Conservation (phyloP, 2,113 vertebrate species). For the Cacatua alba region DNA sequence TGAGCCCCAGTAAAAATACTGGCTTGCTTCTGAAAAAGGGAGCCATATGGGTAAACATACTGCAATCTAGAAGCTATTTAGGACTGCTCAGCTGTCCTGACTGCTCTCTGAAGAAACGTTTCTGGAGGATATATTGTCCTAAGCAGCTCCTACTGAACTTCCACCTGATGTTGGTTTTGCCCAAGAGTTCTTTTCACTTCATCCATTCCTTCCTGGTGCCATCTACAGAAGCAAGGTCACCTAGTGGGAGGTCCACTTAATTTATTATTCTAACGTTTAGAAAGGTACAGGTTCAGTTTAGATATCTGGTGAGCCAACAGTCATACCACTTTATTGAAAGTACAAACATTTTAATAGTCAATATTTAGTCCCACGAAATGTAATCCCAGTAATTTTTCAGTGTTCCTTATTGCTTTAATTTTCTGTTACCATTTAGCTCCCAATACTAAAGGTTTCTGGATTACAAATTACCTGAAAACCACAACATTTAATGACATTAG, state of each 20-base stretch:
- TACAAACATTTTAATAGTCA: slow-evolving; percentile 38
- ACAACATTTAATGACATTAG: slow-evolving; percentile 67
- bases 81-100: neutral
- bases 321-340: slow-evolving; percentile 12
- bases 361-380: slow-evolving; percentile 15
- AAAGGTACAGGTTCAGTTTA: neutral
- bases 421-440: slow-evolving; percentile 22
- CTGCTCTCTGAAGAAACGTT: neutral
- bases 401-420: slow-evolving; percentile 30
- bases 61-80: neutral
- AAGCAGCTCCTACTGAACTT: neutral
- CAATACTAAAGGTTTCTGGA: slow-evolving; percentile 52
- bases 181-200: neutral
- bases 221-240: neutral
- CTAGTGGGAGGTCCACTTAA: slow-evolving; percentile 31
- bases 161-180: neutral
- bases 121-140: neutral
- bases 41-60: neutral
- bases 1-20: neutral
- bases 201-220: neutral
- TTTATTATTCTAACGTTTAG: slow-evolving; percentile 3
- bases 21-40: neutral
- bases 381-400: slow-evolving; percentile 46
- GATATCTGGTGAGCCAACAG: neutral
- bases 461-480: slow-evolving; percentile 73